Evolutionary conservation across 2,888 invertebrate species (phyloP).

Genomic region (Dysmachus trigonus): DNA sequence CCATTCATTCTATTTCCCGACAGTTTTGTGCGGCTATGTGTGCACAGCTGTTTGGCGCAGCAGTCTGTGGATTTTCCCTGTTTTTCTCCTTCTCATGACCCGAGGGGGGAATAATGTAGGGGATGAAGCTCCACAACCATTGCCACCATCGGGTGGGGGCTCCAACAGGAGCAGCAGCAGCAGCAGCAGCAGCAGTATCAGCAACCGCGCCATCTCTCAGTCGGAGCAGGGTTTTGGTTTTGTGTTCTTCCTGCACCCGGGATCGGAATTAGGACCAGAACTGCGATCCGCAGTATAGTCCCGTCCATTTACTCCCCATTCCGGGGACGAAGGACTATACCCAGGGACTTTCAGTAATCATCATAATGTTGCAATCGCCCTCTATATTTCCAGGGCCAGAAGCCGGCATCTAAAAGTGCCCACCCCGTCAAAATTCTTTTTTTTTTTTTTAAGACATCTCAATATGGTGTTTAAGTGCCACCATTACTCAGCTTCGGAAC

Average conservation of each 20-base stretch:
- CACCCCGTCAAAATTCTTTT: conserved; percentile 26
- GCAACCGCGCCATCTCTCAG: not conserved
- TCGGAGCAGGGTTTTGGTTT: not conserved
- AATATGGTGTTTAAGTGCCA: conserved; percentile 45
- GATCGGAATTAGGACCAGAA: not conserved
- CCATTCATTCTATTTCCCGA: conserved; percentile 48
- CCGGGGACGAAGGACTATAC: not conserved
- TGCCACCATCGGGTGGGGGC: not conserved
- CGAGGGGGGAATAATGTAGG: too few relatives aligned
- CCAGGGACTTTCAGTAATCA: conserved; percentile 17
- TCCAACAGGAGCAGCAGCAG: not conserved
- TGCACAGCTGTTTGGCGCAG: not conserved
- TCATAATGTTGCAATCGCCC: conserved; percentile 43
- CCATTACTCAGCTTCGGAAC: conserved; percentile 44
- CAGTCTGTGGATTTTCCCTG: conserved; percentile 35
- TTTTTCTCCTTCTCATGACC: conserved; percentile 27
- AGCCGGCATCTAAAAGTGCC: not conserved
- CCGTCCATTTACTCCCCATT: not conserved
- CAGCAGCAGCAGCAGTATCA: not conserved
- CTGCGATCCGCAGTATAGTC: not conserved
- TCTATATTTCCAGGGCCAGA: not conserved
- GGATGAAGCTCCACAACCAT: not conserved
- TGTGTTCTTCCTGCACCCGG: conserved; percentile 31
- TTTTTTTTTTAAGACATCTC: conserved; percentile 46
- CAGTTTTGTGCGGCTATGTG: conserved; percentile 35